Evolutionary conservation across 2,888 invertebrate genomes (phyloP), one percentile per base, ranked within the genome.

Genomic region (Spodoptera picta): DNA sequence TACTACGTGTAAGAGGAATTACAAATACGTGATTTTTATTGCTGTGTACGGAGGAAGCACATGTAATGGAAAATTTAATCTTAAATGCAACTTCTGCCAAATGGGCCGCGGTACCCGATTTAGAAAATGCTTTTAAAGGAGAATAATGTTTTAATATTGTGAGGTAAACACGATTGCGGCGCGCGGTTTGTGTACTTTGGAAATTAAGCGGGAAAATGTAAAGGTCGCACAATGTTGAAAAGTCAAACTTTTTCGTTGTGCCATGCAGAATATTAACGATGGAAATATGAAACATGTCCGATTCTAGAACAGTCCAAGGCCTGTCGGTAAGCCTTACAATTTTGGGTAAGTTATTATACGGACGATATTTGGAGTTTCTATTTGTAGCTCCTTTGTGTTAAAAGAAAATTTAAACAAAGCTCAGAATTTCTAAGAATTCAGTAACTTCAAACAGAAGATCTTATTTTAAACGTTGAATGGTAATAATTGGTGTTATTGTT

Each of bases 91-190:
- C 58, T 60, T 62, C 54, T 67, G 51, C 76, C 46, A 72, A 75
- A 72, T 63, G 60, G 58, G 45, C 61, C n/a, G 42, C 53, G 48
- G 27, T 45, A 42, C 57, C 43, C 50, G 45, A 65, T 54, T 65
- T 54, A 58, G 57, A 63, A 68, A 60, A 53, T 45, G 56, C 45
- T 63, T 64, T 56, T 55, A 49, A 60, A 69, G 60, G 54, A 66
- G 59, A 64, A 64, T 65, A 65, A 70, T 70, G 54, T 65, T 77
- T 70, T 73, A 73, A 69, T 77, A 73, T 70, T 66, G 44, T 47
- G 42, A 31, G 54, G 71, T 59, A 72, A 69, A 69, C 65, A 69
- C 27, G 64, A 64, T 48, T 68, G 60, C 45, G 67, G 65, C 57
- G 60, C 50, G 65, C 53, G 67, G 73, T 50, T 64, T 79, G 58